Evolutionary conservation across 2,113 vertebrate genomes (phyloP).

Genomic region (Rhinolophus sinicus): DNA sequence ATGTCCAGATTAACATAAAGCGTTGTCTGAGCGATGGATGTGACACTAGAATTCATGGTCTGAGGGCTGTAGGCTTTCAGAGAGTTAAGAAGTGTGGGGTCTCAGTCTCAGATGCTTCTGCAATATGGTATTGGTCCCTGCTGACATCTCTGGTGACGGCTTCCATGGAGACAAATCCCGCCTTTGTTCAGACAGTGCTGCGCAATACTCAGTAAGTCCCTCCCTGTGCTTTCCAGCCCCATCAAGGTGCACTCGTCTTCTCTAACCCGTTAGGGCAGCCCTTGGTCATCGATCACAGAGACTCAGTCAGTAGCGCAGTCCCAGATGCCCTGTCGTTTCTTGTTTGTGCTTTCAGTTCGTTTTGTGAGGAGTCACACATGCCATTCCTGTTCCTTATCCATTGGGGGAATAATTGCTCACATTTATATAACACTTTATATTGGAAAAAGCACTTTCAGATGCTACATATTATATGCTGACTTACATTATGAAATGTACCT

Average conservation of each 20-base stretch:
- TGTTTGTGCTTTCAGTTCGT: not conserved
- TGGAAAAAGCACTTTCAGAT: not conserved
- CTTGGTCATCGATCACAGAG: not conserved
- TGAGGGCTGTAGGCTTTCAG: constrained; percentile 95
- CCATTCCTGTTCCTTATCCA: not conserved
- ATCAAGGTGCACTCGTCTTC: not conserved
- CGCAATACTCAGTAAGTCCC: constrained; percentile 95
- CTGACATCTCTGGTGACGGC: constrained; percentile 97
- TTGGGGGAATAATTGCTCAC: not conserved
- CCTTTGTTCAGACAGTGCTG: constrained; percentile 94
- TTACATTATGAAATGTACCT: not conserved
- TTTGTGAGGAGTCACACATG: not conserved
- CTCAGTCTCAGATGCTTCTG: constrained; percentile 96
- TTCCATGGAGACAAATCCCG: constrained; percentile 97
- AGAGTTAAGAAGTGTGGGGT: constrained; percentile 93
- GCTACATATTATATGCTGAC: not conserved
- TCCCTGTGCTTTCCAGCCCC: not conserved
- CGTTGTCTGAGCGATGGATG: constrained; percentile 97
- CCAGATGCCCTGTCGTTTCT: not conserved
- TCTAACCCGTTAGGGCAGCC: not conserved
- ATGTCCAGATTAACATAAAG: constrained; percentile 99
- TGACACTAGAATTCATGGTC: constrained; percentile 96
- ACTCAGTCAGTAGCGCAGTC: not conserved
- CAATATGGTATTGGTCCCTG: constrained; percentile 98
- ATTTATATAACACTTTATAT: not conserved